Conservation (phyloP, 2,113 vertebrate species). For the Ciconia stormi region DNA sequence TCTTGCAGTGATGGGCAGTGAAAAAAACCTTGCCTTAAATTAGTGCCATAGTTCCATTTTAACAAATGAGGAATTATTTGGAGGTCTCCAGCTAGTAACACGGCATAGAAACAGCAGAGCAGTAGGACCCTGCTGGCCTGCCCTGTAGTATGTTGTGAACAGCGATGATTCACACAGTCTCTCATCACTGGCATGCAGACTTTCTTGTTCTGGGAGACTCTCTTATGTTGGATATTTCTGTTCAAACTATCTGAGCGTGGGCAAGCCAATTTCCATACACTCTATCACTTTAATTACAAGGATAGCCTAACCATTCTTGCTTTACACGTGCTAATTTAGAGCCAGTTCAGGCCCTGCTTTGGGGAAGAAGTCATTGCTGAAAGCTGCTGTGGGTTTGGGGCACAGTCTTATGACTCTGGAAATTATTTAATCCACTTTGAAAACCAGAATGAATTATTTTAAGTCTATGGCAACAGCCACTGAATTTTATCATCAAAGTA, state of each 20-base stretch:
- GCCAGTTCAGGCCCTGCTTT: not conserved
- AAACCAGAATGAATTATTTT: not conserved
- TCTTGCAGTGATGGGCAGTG: not conserved
- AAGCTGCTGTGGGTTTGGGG: not conserved
- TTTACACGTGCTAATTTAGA: not conserved
- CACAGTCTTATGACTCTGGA: not conserved
- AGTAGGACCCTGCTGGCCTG: not conserved
- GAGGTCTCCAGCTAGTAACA: not conserved
- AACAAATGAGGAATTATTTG: not conserved
- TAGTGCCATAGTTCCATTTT: not conserved
- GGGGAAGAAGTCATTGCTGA: not conserved
- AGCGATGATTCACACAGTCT: not conserved
- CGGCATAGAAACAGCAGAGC: not conserved
- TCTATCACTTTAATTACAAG: not conserved
- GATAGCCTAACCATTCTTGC: not conserved
- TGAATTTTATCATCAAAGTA: not conserved
- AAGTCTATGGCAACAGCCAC: not conserved
- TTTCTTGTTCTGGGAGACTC: constrained; percentile 43
- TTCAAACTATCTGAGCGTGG: not conserved
- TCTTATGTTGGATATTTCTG: not conserved
- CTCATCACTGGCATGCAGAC: constrained; percentile 29
- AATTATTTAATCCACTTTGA: not conserved
- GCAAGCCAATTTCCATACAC: not conserved
- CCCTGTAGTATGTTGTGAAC: not conserved
- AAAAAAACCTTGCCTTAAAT: not conserved